Conservation (phyloP, 2,797 vertebrate genomes). For the Pelochelys cantorii region DNA sequence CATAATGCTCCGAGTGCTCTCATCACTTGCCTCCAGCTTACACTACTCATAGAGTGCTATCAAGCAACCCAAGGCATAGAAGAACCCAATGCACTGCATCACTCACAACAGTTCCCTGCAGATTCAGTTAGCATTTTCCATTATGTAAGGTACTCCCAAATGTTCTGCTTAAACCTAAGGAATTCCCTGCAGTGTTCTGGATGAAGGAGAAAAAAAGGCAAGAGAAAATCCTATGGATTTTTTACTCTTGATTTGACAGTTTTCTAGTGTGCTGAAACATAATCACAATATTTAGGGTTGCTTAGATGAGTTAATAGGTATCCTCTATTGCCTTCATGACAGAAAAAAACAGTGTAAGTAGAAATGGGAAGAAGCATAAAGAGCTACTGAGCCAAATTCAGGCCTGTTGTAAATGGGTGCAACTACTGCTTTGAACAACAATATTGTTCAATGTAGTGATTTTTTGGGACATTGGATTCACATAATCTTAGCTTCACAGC, state of each 20-base stretch:
- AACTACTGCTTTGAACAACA: neutral
- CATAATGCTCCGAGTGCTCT: neutral
- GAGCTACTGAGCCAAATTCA: neutral
- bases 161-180: neutral
- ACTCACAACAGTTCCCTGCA: neutral
- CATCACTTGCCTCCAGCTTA: neutral
- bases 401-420: neutral
- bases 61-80: neutral
- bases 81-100: neutral
- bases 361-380: accelerated
- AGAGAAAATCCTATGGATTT: accelerated
- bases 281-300: neutral
- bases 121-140: neutral
- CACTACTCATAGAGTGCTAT: neutral
- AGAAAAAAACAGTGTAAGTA: neutral
- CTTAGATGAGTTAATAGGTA: neutral
- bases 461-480: neutral
- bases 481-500: neutral
- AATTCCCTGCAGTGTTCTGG: neutral
- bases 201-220: neutral
- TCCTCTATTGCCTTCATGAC: neutral
- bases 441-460: neutral
- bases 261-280: neutral
- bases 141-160: neutral
- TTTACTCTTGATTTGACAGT: neutral